A percentile compares a stretch with the other conserved stretches of the same genome.
phyloP scores from a whole-genome alignment of 2,113 vertebrate genomes.

The Procavia capensis region DNA sequence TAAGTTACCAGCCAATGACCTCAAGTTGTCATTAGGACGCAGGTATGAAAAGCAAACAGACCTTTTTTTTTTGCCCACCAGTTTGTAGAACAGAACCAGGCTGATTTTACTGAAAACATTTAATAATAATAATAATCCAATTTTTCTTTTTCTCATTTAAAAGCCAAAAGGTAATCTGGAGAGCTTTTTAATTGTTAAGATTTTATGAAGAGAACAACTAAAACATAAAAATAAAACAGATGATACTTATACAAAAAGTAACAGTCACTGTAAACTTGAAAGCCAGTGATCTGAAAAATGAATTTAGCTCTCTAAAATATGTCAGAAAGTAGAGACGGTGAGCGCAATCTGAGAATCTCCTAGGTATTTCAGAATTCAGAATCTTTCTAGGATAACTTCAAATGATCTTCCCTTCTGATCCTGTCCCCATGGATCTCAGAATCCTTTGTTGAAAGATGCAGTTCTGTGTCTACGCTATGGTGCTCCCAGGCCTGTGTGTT shows the following conservation, averaged over 20 bases:
- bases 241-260: constrained; percentile 57
- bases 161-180: constrained; percentile 54
- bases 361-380: constrained; percentile 66
- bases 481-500: neutral
- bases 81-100: constrained; percentile 24
- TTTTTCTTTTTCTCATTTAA: constrained; percentile 35
- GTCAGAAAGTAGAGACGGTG: neutral
- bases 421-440: neutral
- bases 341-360: constrained; percentile 64
- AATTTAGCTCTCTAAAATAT: constrained; percentile 61
- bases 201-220: constrained; percentile 46
- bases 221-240: constrained; percentile 47
- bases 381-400: constrained; percentile 64
- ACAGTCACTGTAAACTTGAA: constrained; percentile 53
- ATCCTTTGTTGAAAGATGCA: constrained; percentile 11
- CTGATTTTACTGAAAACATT: constrained; percentile 27
- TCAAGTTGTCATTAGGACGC: constrained; percentile 6
- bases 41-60: constrained; percentile 41
- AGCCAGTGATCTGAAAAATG: constrained; percentile 62
- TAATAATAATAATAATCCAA: constrained; percentile 11
- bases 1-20: constrained; percentile 45
- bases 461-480: neutral
- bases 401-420: constrained; percentile 75
- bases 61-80: neutral
- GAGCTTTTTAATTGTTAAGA: constrained; percentile 65